Base-by-base conservation (phyloP, 2,888 invertebrate species). In the Pristionchus exspectatus region DNA sequence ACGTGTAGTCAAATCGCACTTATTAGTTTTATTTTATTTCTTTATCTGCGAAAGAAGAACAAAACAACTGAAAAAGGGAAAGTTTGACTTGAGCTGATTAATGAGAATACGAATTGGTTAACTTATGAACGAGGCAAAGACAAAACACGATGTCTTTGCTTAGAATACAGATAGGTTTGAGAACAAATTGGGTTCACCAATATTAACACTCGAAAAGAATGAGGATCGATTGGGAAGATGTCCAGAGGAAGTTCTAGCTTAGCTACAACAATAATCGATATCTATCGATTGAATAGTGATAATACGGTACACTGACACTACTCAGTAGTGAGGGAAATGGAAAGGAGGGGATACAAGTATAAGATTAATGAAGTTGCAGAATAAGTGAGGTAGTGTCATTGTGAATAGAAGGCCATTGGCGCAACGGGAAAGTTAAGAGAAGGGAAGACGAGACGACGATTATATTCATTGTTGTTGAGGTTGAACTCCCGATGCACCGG, bases 271-370 rank as follows among this genome's bases (percentile, higher is more conserved):
- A n/a, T 27, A 81, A 50, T 81, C 50, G 81, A 81, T 81, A 44
- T 81, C 50, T 27, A 54, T 81, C 81, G 81, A 81, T n/a, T 54
- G 44, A 81, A 5, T 72, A 1, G 2, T 27, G 44, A 44, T 50
- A 38, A 74, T 72, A 50, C 38, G 81, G 24, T 50, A 33, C 50
- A 81, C 50, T 81, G 38, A 18, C n/a, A 85, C 84, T 85, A 85
- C 84, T 85, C 50, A 27, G 84, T 85, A 85, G 83, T 83, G 84
- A 85, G 33, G 21, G 81, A 27, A 54, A 33, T 85, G 38, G 59
- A 50, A 50, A 50, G 44, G 44, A 12, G 59, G 59, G 56, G 59
- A 33, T 24, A 81, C 77, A 81, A n/a, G 38, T 74, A 38, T 38
- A 44, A 24, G 38, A 38, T 16, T 74, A 38, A 33, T 9, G 74